phyloP scores from a whole-genome alignment of 2,113 vertebrate genomes.

The Amphiprion percula region DNA sequence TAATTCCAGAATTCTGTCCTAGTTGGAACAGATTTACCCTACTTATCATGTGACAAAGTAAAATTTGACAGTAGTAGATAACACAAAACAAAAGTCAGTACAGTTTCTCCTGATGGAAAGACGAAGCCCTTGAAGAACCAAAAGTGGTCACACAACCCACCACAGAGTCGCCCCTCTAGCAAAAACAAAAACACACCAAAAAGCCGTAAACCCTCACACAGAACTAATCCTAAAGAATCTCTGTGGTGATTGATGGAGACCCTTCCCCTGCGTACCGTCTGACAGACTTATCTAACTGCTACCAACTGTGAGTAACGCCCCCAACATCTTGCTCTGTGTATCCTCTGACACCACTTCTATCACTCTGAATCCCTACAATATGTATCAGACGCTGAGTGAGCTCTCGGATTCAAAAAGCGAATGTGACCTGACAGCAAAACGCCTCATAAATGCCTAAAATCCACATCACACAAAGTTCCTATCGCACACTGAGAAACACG shows the following conservation, averaged over 20 bases:
- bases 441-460: conserved; percentile 28
- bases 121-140: too few species aligned
- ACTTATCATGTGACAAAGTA: too few species aligned
- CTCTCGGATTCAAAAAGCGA: neutral
- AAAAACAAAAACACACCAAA: neutral
- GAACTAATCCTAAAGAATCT: neutral
- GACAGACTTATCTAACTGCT: neutral
- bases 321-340: neutral
- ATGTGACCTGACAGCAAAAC: conserved; percentile 7
- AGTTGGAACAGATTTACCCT: too few species aligned
- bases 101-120: too few species aligned
- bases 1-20: too few species aligned
- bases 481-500: neutral
- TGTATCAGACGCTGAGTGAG: conserved; percentile 23
- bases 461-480: neutral
- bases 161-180: neutral
- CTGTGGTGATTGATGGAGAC: neutral
- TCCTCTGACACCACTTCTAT: conserved; percentile 21
- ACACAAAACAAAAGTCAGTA: too few species aligned
- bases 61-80: too few species aligned
- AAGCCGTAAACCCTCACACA: neutral
- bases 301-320: conserved; percentile 13
- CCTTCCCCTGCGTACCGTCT: neutral
- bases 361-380: conserved; percentile 28
- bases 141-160: too few species aligned